Conservation (phyloP, 2,797 vertebrate genomes). For the Nannoperca australis region DNA sequence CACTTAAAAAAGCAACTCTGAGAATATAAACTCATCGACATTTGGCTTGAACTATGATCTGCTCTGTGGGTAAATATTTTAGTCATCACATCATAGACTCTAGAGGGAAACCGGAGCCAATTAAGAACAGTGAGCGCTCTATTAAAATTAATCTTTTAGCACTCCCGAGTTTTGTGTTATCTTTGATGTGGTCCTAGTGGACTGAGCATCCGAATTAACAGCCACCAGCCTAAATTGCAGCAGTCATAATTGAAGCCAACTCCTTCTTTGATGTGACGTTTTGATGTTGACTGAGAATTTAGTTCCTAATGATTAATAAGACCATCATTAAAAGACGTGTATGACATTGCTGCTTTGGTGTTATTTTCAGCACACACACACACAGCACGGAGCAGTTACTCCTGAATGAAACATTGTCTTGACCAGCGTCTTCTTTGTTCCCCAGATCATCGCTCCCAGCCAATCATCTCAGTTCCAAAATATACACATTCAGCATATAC, state of each 20-base stretch:
- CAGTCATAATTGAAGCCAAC: constrained; percentile 31
- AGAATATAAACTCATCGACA: constrained; percentile 4
- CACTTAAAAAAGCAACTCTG: neutral
- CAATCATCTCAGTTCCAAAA: constrained; percentile 38
- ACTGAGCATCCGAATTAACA: constrained; percentile 39
- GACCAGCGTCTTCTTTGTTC: constrained; percentile 61
- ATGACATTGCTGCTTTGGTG: constrained; percentile 1
- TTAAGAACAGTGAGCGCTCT: constrained; percentile 22
- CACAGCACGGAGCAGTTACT: neutral
- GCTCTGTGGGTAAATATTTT: constrained; percentile 27
- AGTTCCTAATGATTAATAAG: constrained; percentile 37
- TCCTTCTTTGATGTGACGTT: constrained; percentile 44
- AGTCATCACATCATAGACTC: constrained; percentile 17
- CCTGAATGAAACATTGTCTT: constrained; percentile 34
- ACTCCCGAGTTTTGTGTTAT: constrained; percentile 37
- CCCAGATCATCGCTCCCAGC: constrained; percentile 32
- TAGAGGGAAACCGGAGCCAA: constrained; percentile 31
- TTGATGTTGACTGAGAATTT: constrained; percentile 33
- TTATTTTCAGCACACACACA: constrained; percentile 8
- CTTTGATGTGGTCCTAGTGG: constrained; percentile 37
- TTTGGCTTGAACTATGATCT: constrained; percentile 11
- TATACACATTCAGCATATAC: constrained; percentile 51
- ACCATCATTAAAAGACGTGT: constrained; percentile 23
- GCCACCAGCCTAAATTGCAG: constrained; percentile 21
- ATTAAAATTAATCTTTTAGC: constrained; percentile 29